Base-by-base conservation (phyloP, 1,140 invertebrate species). In the Vanessa atalanta region DNA sequence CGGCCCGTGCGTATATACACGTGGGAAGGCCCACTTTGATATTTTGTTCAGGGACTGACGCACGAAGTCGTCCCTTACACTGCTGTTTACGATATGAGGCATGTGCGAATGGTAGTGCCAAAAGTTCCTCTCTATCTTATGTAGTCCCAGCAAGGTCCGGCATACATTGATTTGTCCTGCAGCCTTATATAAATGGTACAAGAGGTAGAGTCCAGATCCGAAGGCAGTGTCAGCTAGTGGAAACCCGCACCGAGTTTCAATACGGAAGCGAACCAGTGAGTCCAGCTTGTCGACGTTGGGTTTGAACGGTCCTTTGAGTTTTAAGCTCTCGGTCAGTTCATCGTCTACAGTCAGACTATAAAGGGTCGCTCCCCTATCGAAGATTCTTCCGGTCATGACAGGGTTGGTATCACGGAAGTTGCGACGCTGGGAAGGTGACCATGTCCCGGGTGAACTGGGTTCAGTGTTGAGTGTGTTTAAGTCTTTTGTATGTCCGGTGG, bases 1-100 rank as follows among this genome's bases (percentile, higher is more conserved):
- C 5, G 66, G 66, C 8, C 51, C 66, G 4, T 14, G 5, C 3
- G 23, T 9, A 53, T 53, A 68, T 26, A 51, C 66, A 4, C 23
- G 7, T 65, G 64, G 64, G 16, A 68, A 68, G n/a, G 48, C 66
- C 68, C 68, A 70, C 16, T 61, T 57, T 5, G 53, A 37, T 26
- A 70, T 47, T 7, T 6, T 15, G 8, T 61, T 57, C 3, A 70
- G 37, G 15, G 48, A 48, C 55, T 60, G 26, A 31, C 68, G 26
- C 7, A 70, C 16, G 55, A n/a, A 70, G 55, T 70, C 53, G 53
- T 70, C 68, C 8, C 8, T 15, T 8, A 47, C 53, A 11, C 37
- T 53, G 13, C 3, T 3, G 43, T 70, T 70, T 2, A 70, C 68
- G 14, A 12, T 7, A 4, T 15, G 4, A 5, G 68, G 68, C 8